These are phyloP conservation scores for Brachypodius melanocephalos DNA, from an alignment of 2,113 vertebrate species.

Conservation along the genomic window DNA sequence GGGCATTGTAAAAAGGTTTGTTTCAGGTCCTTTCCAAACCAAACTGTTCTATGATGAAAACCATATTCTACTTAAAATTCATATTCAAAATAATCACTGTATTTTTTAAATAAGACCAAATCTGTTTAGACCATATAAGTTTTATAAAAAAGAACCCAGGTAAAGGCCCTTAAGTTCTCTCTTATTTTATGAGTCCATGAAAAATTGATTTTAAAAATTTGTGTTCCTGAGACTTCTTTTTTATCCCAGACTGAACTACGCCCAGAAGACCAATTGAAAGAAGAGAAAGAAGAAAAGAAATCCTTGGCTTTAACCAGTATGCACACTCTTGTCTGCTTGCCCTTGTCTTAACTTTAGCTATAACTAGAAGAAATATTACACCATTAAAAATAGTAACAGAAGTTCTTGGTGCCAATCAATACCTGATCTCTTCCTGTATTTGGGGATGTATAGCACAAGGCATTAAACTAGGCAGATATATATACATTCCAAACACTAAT, in stretches of 20 bases:
- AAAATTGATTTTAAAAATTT: background rate
- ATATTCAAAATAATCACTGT: background rate
- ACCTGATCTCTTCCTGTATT: background rate
- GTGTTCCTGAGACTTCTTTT: background rate
- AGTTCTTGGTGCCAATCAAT: slow-evolving; percentile 31
- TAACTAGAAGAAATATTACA: background rate
- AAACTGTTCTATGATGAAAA: background rate
- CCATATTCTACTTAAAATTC: background rate
- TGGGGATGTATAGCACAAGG: background rate
- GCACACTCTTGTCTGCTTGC: background rate
- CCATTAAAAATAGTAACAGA: slow-evolving; percentile 14
- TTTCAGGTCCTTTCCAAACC: background rate
- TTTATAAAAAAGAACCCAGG: accelerated
- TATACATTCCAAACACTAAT: background rate
- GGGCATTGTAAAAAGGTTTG: background rate
- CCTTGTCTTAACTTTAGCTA: slow-evolving; percentile 18
- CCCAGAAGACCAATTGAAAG: background rate
- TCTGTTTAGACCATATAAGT: background rate
- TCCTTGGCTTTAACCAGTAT: background rate
- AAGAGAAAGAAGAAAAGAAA: background rate
- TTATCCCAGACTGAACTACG: background rate
- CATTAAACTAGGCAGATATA: background rate
- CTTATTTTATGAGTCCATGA: background rate
- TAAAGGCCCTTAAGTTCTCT: background rate
- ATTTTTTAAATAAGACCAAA: background rate